phyloP scores from a whole-genome alignment of 92 coral and sea anemone genomes.

The Epizoanthus illoricatus region DNA sequence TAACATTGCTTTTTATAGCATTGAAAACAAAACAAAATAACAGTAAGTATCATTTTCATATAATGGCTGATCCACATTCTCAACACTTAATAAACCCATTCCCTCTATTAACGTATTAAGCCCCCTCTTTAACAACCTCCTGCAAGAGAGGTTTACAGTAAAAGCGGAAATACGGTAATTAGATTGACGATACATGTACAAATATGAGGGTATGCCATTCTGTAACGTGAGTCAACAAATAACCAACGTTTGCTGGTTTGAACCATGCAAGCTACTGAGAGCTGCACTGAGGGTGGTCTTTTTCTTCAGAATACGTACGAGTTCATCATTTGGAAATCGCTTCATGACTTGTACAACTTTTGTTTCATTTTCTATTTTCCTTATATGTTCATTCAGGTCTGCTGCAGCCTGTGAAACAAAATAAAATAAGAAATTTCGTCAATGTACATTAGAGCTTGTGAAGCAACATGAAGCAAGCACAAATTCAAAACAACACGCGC shows the following conservation, averaged over 20 bases:
- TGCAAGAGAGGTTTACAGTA: too few species aligned
- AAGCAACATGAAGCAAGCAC: neutral
- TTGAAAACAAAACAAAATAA: too few species aligned
- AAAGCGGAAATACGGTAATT: too few species aligned
- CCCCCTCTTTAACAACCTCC: neutral
- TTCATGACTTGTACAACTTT: conserved; percentile 93
- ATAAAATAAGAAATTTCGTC: neutral
- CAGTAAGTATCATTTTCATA: too few species aligned
- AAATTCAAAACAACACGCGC: too few species aligned
- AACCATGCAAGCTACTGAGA: neutral
- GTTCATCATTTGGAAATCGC: conserved; percentile 95
- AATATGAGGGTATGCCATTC: neutral
- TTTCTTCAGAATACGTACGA: conserved; percentile 56
- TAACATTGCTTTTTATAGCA: too few species aligned
- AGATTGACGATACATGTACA: neutral
- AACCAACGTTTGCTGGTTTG: neutral
- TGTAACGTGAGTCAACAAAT: neutral
- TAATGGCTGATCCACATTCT: too few species aligned
- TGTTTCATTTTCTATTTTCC: conserved; percentile 94
- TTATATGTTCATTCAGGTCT: conserved; percentile 90
- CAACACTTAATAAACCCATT: too few species aligned
- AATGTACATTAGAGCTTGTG: neutral
- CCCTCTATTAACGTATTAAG: neutral
- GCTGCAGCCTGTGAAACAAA: conserved; percentile 77
- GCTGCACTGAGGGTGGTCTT: neutral